Evolutionary conservation across 2,113 vertebrate species (phyloP).

Genomic region (Boulengeromyrus knoepffleri): DNA sequence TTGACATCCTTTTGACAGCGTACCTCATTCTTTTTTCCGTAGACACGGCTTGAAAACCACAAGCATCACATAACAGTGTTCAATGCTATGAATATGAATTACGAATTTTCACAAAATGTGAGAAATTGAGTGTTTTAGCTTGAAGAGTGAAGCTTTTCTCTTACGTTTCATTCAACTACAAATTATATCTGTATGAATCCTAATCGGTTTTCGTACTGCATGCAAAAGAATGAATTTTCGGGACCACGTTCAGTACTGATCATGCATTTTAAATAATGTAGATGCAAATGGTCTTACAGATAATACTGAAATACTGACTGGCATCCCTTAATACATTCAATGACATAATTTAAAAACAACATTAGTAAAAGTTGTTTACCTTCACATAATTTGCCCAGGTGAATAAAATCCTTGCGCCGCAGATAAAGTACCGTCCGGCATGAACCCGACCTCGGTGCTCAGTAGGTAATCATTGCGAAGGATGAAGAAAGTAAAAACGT

Average conservation of each 20-base stretch:
- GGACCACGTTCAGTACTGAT: neutral
- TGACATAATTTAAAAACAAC: neutral
- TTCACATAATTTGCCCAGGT: conserved; percentile 59
- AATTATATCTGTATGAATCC: neutral
- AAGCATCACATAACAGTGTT: neutral
- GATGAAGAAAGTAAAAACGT: conserved; percentile 25
- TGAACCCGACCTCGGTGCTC: conserved; percentile 52
- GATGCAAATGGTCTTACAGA: neutral
- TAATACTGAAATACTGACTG: neutral
- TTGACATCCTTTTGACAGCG: neutral
- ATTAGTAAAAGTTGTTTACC: conserved; percentile 48
- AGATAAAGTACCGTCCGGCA: conserved; percentile 36
- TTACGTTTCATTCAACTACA: neutral
- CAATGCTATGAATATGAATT: neutral
- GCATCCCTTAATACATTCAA: neutral
- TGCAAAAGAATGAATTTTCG: neutral
- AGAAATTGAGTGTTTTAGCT: neutral
- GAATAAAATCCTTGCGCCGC: conserved; percentile 38
- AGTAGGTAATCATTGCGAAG: conserved; percentile 32
- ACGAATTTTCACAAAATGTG: neutral
- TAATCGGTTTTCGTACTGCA: neutral
- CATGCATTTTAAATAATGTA: neutral
- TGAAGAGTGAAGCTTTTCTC: neutral
- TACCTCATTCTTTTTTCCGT: neutral
- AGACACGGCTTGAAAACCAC: neutral